phyloP scores from a whole-genome alignment of 2,113 vertebrate species.

The Telmatochromis bifrenatus region DNA sequence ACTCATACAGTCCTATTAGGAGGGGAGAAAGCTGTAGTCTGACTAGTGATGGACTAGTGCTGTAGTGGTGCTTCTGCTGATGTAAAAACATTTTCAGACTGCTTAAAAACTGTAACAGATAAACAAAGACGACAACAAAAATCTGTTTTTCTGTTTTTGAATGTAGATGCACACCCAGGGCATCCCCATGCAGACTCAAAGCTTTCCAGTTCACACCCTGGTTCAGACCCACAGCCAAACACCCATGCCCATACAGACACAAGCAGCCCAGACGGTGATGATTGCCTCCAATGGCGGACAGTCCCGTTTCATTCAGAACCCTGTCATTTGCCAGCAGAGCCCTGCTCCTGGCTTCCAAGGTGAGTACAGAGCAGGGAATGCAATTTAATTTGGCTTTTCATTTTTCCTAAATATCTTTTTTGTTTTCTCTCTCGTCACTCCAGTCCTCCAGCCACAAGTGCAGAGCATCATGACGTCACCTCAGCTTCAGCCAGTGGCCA shows the following conservation, averaged over 20 bases:
- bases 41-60: neutral
- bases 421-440: neutral
- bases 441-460: slow-evolving; percentile 93
- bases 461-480: slow-evolving; percentile 89
- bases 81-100: neutral
- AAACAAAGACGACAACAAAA: neutral
- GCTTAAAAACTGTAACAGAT: neutral
- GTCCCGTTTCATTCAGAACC: slow-evolving; percentile 90
- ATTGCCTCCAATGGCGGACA: slow-evolving; percentile 80
- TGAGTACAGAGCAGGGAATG: slow-evolving; percentile 29
- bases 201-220: slow-evolving; percentile 66
- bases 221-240: slow-evolving; percentile 68
- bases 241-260: slow-evolving; percentile 73
- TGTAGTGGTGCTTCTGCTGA: neutral
- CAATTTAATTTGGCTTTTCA: neutral
- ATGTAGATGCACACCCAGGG: slow-evolving; percentile 60
- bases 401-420: neutral
- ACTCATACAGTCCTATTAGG: neutral
- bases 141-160: neutral
- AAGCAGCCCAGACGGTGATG: slow-evolving; percentile 81
- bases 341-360: slow-evolving; percentile 85
- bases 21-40: neutral
- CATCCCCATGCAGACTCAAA: slow-evolving; percentile 71
- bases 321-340: slow-evolving; percentile 87
- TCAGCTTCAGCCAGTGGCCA: slow-evolving; percentile 86